Percentiles rank a stretch among this genome's conserved stretches.
phyloP scores from a whole-genome alignment of 64 coral and sea anemone species.

The Pocillopora damicornis region DNA sequence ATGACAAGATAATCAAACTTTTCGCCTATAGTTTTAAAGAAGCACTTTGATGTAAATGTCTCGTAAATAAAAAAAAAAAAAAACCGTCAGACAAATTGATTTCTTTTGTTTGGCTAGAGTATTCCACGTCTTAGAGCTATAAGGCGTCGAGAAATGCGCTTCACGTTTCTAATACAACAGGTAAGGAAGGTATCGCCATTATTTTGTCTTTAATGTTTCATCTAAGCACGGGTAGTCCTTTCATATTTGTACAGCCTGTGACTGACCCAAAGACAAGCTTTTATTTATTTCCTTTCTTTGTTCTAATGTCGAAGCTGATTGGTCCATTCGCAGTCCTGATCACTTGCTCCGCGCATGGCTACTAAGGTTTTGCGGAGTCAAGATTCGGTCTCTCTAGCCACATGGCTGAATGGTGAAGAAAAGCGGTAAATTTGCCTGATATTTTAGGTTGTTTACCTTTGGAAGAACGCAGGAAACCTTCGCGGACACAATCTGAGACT shows the following conservation, averaged over 20 bases:
- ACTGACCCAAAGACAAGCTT: background rate
- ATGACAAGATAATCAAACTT: too few species aligned
- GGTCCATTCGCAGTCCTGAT: constrained; percentile 10
- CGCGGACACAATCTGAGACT: constrained; percentile 68
- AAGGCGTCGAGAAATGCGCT: background rate
- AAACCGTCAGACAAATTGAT: background rate
- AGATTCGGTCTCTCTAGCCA: constrained; percentile 56
- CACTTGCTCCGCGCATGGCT: constrained; percentile 60
- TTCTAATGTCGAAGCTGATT: background rate
- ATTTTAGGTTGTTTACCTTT: constrained; percentile 30
- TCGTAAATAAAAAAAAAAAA: background rate
- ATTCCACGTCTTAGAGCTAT: background rate
- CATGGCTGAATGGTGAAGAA: constrained; percentile 72
- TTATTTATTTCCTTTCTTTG: background rate
- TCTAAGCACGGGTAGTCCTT: constrained; percentile 6
- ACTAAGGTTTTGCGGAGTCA: background rate
- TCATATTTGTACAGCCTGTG: constrained; percentile 30
- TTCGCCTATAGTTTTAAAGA: background rate
- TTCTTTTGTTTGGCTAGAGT: background rate
- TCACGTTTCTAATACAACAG: constrained; percentile 17
- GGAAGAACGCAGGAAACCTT: constrained; percentile 62
- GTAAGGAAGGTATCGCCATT: constrained; percentile 20
- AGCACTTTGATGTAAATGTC: background rate
- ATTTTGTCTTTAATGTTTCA: constrained; percentile 26
- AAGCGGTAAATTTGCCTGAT: constrained; percentile 31